These are phyloP conservation scores for Paradisaea rubra DNA, from an alignment of 2,113 vertebrate genomes.

Conservation along the genomic window DNA sequence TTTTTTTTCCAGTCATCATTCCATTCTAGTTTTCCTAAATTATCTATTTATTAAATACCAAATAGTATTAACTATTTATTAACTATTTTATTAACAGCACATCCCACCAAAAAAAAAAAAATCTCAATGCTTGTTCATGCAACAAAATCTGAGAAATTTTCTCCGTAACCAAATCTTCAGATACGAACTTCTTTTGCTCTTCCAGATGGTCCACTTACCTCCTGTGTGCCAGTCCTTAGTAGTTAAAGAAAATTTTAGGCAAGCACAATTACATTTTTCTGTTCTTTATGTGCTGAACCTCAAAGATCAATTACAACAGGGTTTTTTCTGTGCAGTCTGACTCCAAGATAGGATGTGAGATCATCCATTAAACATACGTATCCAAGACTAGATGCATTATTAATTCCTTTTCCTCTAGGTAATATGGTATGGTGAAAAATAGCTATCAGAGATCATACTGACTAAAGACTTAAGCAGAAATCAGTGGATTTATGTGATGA, in stretches of 20 bases:
- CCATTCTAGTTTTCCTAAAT: neutral
- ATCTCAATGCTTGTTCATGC: neutral
- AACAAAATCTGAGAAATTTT: neutral
- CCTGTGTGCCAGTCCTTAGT: neutral
- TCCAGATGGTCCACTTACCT: neutral
- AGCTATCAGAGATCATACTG: conserved; percentile 33
- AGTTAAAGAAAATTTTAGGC: neutral
- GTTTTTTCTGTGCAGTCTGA: neutral
- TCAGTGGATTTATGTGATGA: conserved; percentile 46
- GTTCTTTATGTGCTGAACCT: neutral
- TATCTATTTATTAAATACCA: neutral
- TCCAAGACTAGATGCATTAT: conserved; percentile 34
- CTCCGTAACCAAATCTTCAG: neutral
- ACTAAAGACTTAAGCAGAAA: conserved; percentile 51
- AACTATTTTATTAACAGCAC: neutral
- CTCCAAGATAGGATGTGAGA: conserved; percentile 13
- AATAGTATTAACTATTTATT: neutral
- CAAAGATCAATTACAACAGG: conserved; percentile 25
- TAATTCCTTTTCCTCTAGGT: conserved; percentile 50
- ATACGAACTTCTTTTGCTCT: neutral
- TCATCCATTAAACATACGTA: conserved; percentile 50
- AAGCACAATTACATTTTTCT: conserved; percentile 1
- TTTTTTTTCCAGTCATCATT: neutral
- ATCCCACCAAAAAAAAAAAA: neutral
- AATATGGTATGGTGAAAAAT: conserved; percentile 45